These are phyloP conservation scores for Muscina levida DNA, from an alignment of 2,888 invertebrate genomes.

Conservation along the genomic window DNA sequence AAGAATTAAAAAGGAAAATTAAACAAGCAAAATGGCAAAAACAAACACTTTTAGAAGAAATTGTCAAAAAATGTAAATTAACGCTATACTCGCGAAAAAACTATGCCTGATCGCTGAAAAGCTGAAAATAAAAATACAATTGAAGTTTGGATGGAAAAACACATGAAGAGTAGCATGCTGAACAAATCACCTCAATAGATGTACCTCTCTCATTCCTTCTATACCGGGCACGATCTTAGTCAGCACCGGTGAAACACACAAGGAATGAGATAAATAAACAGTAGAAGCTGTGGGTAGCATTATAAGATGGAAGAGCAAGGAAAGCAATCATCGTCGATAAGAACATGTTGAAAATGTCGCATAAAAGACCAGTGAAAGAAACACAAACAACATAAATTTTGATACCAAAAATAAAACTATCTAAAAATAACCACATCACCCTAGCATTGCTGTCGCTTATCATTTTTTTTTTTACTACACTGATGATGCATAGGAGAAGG, in stretches of 20 bases:
- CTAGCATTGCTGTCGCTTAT: neutral
- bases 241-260: neutral
- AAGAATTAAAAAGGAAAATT: conserved; percentile 13
- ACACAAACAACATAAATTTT: conserved; percentile 25
- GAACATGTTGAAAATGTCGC: conserved; percentile 3
- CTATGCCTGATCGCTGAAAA: too few relatives aligned
- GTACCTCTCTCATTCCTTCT: neutral
- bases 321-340: neutral
- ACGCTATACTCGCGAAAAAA: too few relatives aligned
- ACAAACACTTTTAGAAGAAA: neutral
- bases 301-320: neutral
- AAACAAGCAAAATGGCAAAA: conserved; percentile 5
- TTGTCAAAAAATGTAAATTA: too few relatives aligned
- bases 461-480: neutral
- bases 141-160: neutral
- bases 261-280: neutral
- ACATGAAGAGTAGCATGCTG: conserved; percentile 7
- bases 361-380: conserved; percentile 1
- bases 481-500: conserved; percentile 25
- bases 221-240: conserved; percentile 9
- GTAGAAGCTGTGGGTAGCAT: neutral
- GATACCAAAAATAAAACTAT: neutral
- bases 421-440: neutral
- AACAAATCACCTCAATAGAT: neutral
- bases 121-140: too few relatives aligned